Conservation (phyloP, 2,113 vertebrate species). For the Pyxicephalus adspersus region DNA sequence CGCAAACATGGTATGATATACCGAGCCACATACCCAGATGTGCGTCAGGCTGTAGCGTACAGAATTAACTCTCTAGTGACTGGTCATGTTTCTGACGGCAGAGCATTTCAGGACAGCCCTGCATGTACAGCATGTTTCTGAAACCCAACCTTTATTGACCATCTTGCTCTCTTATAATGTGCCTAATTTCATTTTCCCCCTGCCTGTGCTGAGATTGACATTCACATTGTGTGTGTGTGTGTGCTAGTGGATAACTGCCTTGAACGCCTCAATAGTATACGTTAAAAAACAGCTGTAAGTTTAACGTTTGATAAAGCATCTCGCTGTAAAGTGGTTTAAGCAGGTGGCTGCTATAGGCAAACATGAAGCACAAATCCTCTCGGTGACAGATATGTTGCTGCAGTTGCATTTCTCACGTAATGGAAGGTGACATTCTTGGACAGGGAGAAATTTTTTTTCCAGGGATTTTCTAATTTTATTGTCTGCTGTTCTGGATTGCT, state of each 20-base stretch:
- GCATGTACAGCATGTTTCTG: constrained; percentile 6
- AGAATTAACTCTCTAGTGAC: constrained; percentile 5
- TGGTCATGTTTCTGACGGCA: background rate
- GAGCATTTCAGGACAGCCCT: constrained; percentile 33
- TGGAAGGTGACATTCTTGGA: constrained; percentile 22
- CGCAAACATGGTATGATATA: constrained; percentile 19
- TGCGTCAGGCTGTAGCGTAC: too few relatives aligned
- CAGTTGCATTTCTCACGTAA: constrained; percentile 40
- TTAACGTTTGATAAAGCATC: constrained; percentile 31
- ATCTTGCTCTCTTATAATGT: background rate
- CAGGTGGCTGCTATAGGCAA: constrained; percentile 49
- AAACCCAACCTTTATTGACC: constrained; percentile 3
- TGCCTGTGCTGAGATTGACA: constrained; percentile 13
- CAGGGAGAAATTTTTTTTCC: too few relatives aligned
- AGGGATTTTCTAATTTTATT: background rate
- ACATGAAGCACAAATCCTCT: constrained; percentile 22
- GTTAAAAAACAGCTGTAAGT: constrained; percentile 40
- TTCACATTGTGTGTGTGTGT: constrained; percentile 1
- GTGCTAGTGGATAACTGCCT: background rate
- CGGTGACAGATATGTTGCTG: constrained; percentile 25
- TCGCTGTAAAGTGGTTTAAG: constrained; percentile 7
- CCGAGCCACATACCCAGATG: background rate
- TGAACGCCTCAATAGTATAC: background rate
- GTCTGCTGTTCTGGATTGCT: background rate
- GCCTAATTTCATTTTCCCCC: background rate